Percentiles rank a stretch among this genome's conserved stretches.
These are phyloP conservation scores for Cyclina sinensis DNA, from an alignment of 1,140 invertebrate species.

Conservation along the genomic window DNA sequence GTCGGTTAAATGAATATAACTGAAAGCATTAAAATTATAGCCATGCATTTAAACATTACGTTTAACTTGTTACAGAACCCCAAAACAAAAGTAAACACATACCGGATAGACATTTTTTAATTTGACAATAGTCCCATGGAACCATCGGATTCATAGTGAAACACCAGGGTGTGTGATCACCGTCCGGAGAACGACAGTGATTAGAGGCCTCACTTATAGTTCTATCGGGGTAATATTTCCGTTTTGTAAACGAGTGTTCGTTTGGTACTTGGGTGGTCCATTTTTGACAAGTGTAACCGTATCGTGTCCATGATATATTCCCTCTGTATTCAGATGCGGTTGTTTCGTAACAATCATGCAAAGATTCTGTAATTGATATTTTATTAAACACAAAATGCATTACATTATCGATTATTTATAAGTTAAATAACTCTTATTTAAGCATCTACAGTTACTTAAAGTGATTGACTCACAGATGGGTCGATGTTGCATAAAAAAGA, in stretches of 20 bases:
- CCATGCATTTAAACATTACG: too few species aligned
- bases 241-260: slow-evolving; percentile 79
- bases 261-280: slow-evolving; percentile 70
- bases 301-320: slow-evolving; percentile 42
- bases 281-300: slow-evolving; percentile 70
- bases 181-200: slow-evolving; percentile 97
- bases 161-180: slow-evolving; percentile 97
- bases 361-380: too few species aligned
- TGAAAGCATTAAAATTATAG: too few species aligned
- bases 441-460: too few species aligned
- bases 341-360: neutral
- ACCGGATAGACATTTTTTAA: neutral
- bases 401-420: too few species aligned
- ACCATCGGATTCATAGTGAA: slow-evolving; percentile 93
- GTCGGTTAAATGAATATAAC: too few species aligned
- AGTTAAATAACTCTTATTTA: too few species aligned
- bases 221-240: slow-evolving; percentile 95
- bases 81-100: too few species aligned
- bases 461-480: too few species aligned
- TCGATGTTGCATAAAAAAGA: too few species aligned
- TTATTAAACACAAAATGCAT: too few species aligned
- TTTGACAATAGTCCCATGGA: slow-evolving; percentile 66
- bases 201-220: slow-evolving; percentile 93
- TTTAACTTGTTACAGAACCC: too few species aligned
- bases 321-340: slow-evolving; percentile 64